These are phyloP conservation scores for Papilio aristodemus DNA, from an alignment of 1,140 invertebrate species.

Conservation along the genomic window DNA sequence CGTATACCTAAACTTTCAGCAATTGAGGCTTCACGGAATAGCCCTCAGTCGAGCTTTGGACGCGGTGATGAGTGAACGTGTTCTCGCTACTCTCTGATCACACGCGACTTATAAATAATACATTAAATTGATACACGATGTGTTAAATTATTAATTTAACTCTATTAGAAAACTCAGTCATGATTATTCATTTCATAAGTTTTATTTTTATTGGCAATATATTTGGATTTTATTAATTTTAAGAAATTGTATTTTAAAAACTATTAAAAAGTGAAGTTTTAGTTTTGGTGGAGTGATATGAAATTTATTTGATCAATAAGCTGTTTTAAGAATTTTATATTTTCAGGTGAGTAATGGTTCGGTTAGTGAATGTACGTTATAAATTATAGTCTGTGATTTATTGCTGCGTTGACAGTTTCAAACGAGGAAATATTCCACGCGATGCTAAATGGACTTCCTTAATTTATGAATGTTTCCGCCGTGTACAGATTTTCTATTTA, in stretches of 20 bases:
- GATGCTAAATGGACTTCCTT: constrained; percentile 29
- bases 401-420: constrained; percentile 20
- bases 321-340: background rate
- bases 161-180: background rate
- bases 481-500: background rate
- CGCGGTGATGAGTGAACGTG: constrained; percentile 27
- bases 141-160: background rate
- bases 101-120: constrained; percentile 24
- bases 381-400: constrained; percentile 28
- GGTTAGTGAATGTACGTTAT: background rate
- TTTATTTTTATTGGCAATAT: background rate
- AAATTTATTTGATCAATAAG: constrained; percentile 8
- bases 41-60: constrained; percentile 34
- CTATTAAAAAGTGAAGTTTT: constrained; percentile 19
- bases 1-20: constrained; percentile 38
- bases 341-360: constrained; percentile 27
- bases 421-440: constrained; percentile 17
- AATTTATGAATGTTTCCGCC: constrained; percentile 20
- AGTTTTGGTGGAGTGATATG: constrained; percentile 17
- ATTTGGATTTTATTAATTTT: background rate
- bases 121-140: constrained; percentile 11
- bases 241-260: background rate
- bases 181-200: constrained; percentile 18
- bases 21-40: constrained; percentile 3
- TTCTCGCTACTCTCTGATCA: background rate